A percentile compares a stretch with the other conserved stretches of the same genome.
Conservation (phyloP, 37 sponge, comb jelly and placozoan genomes). For the Geodia barretti region DNA sequence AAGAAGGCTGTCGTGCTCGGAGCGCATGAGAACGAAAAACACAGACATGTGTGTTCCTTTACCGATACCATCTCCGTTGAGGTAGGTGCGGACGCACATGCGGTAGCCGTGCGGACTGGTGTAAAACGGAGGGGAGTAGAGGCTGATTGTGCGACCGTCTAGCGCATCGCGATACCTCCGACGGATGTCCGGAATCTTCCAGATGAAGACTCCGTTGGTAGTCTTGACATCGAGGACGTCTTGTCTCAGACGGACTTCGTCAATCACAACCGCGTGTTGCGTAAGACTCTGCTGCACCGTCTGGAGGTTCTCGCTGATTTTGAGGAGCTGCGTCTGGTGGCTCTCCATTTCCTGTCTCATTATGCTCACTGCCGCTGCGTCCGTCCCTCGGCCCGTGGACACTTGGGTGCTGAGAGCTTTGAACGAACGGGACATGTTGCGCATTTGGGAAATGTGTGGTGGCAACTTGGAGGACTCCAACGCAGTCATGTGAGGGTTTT, state of each 20-base stretch:
- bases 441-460: neutral
- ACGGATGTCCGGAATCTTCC: slow-evolving; percentile 54
- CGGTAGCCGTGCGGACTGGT: slow-evolving; percentile 77
- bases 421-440: neutral
- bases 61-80: slow-evolving; percentile 73
- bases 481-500: no score
- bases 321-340: neutral
- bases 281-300: slow-evolving; percentile 25
- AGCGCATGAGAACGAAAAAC: slow-evolving; percentile 69
- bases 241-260: slow-evolving; percentile 35
- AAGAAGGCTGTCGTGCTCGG: slow-evolving; percentile 68
- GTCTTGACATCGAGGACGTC: slow-evolving; percentile 47
- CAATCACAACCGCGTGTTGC: slow-evolving; percentile 15
- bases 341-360: neutral
- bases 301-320: slow-evolving; percentile 11
- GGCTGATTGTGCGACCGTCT: slow-evolving; percentile 39
- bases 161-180: slow-evolving; percentile 54
- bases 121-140: slow-evolving; percentile 67
- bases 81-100: slow-evolving; percentile 64
- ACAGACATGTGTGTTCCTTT: slow-evolving; percentile 67
- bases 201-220: slow-evolving; percentile 57
- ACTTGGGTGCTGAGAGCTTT: neutral
- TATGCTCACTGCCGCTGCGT: neutral
- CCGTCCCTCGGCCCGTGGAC: neutral
- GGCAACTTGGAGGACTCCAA: neutral